Evolutionary conservation across 35 echinoderm and acorn worm genomes (phyloP).

Genomic region (Amphiura filiformis): DNA sequence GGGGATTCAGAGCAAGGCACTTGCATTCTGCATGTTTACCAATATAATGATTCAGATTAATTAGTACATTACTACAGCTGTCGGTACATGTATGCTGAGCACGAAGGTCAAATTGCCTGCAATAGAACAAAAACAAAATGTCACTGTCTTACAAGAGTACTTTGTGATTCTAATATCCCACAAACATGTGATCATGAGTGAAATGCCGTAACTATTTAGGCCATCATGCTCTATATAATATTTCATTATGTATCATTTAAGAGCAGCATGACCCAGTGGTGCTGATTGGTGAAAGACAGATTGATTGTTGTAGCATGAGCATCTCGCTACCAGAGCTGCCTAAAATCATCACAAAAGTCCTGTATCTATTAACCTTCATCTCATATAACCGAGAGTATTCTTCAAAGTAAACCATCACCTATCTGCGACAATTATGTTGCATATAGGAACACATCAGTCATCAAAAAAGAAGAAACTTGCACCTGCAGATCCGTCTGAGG

Average conservation of each 20-base stretch:
- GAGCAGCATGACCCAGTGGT: background rate
- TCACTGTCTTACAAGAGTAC: background rate
- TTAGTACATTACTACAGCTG: conserved; percentile 77
- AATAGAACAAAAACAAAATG: conserved; percentile 9
- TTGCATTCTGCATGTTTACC: conserved; percentile 89
- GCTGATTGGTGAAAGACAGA: background rate
- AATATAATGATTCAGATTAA: conserved; percentile 92
- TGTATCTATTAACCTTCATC: no score
- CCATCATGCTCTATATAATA: background rate
- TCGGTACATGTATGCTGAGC: conserved; percentile 79
- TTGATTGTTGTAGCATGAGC: background rate
- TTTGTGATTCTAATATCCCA: background rate
- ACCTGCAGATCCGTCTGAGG: no score
- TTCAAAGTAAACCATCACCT: no score
- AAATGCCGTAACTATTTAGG: background rate
- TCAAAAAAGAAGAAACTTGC: no score
- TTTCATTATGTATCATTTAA: background rate
- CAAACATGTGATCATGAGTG: background rate
- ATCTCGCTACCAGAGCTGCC: no score
- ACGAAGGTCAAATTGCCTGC: conserved; percentile 95
- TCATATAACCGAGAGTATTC: no score
- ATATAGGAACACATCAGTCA: no score
- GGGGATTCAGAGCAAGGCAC: no score
- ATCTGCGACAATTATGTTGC: no score
- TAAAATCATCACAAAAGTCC: no score